phyloP scores from a whole-genome alignment of 2,113 vertebrate species.

The Hemichromis elongatus region DNA sequence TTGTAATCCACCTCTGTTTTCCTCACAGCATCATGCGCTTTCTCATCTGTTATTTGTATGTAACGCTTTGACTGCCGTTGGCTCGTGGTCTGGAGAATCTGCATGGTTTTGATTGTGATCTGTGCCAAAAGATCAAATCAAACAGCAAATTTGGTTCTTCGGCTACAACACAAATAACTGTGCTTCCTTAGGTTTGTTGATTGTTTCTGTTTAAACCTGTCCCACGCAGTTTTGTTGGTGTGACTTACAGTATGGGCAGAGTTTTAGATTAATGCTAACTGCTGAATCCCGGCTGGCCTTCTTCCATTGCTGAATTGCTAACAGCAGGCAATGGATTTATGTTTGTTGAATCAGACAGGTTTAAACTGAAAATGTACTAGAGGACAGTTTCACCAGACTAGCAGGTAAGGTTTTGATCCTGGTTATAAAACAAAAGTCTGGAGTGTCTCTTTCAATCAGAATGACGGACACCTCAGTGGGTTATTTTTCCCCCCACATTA shows the following conservation, averaged over 20 bases:
- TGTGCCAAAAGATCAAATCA: background rate
- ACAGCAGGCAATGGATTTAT: background rate
- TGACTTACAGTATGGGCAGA: background rate
- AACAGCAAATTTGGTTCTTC: background rate
- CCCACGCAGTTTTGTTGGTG: background rate
- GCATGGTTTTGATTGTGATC: background rate
- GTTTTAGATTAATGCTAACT: background rate
- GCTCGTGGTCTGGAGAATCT: background rate
- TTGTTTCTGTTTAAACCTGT: background rate
- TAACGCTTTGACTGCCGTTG: background rate
- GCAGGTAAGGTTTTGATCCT: background rate
- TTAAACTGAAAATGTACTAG: background rate
- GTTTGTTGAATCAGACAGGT: background rate
- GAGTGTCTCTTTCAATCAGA: background rate
- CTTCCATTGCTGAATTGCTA: background rate
- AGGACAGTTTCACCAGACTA: background rate
- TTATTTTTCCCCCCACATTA: background rate
- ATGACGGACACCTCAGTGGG: background rate
- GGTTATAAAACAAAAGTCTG: background rate
- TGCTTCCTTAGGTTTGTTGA: background rate
- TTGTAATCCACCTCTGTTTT: slow-evolving; percentile 8
- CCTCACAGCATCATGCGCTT: background rate
- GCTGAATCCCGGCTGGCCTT: background rate
- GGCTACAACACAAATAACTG: background rate
- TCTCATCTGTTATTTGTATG: slow-evolving; percentile 2